These are phyloP conservation scores for Puma concolor DNA, from an alignment of 2,113 vertebrate species.

Conservation along the genomic window DNA sequence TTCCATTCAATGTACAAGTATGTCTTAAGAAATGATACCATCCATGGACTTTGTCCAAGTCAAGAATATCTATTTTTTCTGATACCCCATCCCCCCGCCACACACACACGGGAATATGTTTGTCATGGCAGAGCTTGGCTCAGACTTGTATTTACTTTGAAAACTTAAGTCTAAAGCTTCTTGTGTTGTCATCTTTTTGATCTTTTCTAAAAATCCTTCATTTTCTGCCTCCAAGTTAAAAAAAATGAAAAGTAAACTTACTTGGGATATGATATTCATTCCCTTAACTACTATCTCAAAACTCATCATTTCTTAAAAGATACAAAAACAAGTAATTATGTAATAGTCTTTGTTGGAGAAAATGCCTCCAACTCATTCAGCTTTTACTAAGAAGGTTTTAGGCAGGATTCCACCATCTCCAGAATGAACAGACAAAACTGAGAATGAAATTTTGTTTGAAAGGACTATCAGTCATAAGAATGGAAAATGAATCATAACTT, in stretches of 20 bases:
- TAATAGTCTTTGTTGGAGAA: background rate
- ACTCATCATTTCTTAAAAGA: background rate
- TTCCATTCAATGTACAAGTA: background rate
- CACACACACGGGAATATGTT: background rate
- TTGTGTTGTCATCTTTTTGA: background rate
- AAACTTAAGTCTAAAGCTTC: background rate
- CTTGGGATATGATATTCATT: background rate
- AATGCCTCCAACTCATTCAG: slow-evolving; percentile 12
- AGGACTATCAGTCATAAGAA: background rate
- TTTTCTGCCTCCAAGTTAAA: background rate
- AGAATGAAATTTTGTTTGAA: background rate
- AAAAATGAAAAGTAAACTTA: slow-evolving; percentile 25
- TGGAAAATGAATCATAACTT: background rate
- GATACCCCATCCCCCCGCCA: background rate
- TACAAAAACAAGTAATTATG: background rate
- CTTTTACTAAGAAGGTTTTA: background rate
- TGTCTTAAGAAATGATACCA: slow-evolving; percentile 6
- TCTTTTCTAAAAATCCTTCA: background rate
- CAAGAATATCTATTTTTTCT: background rate
- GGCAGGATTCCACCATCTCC: background rate
- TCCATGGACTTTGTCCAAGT: background rate
- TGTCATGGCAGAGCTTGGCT: background rate
- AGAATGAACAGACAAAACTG: background rate
- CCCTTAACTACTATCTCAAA: background rate
- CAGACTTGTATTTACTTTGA: slow-evolving; percentile 16